phyloP scores from a whole-genome alignment of 2,113 vertebrate species.

The Siniperca knerii region DNA sequence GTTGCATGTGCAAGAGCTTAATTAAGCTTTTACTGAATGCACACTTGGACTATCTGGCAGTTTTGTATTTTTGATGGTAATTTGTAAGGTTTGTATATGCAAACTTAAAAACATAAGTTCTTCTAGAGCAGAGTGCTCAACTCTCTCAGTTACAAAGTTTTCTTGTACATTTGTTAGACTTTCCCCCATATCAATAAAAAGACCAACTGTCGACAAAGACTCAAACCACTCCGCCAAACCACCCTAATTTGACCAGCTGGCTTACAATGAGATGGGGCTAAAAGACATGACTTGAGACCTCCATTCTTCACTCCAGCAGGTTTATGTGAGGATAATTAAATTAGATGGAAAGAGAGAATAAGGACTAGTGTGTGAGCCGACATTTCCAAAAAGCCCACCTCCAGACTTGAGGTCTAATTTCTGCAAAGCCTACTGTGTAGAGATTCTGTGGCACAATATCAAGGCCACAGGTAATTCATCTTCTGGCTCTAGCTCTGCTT shows the following conservation, averaged over 20 bases:
- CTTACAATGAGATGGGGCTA: constrained; percentile 37
- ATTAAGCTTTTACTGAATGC: constrained; percentile 28
- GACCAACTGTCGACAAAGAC: constrained; percentile 18
- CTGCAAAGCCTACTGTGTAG: constrained; percentile 62
- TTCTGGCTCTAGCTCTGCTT: constrained; percentile 68
- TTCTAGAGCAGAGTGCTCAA: constrained; percentile 3
- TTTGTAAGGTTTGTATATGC: constrained; percentile 1
- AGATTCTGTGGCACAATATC: constrained; percentile 69
- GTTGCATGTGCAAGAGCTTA: constrained; percentile 8
- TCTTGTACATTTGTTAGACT: constrained; percentile 4
- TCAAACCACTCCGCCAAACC: constrained; percentile 12
- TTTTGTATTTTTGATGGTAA: constrained; percentile 10
- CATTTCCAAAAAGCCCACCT: constrained; percentile 67
- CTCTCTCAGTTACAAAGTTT: not conserved
- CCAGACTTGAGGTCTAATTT: constrained; percentile 69
- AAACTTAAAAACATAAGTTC: not conserved
- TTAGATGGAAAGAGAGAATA: constrained; percentile 64
- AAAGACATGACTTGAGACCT: constrained; percentile 54
- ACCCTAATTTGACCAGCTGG: constrained; percentile 38
- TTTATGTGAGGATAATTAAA: constrained; percentile 70
- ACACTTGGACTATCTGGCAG: not conserved
- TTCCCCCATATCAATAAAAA: constrained; percentile 1
- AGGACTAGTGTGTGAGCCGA: constrained; percentile 44
- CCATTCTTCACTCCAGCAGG: constrained; percentile 53
- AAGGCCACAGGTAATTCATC: constrained; percentile 80